Conservation (phyloP, 35 echinoderm and acorn worm genomes). For the Ophiothrix spiculata region DNA sequence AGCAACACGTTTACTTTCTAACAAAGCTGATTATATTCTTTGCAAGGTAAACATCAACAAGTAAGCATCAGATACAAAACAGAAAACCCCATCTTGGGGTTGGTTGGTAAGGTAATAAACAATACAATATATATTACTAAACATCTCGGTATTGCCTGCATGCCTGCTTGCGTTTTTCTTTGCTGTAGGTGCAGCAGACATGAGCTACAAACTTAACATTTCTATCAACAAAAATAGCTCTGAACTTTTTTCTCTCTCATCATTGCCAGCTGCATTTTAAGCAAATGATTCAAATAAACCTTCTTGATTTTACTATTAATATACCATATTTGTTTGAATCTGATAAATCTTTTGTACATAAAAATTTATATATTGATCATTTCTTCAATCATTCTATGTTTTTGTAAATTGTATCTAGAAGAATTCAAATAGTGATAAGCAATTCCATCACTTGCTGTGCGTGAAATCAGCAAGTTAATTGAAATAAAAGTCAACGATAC, state of each 20-base stretch:
- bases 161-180: background rate
- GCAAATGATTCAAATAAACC: background rate
- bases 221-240: conserved; percentile 9
- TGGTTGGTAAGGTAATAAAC: background rate
- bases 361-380: too few relatives aligned
- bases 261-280: background rate
- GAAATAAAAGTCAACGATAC: too few relatives aligned
- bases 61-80: background rate
- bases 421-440: too few relatives aligned
- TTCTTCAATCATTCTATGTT: too few relatives aligned
- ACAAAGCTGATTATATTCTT: conserved; percentile 13
- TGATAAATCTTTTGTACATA: too few relatives aligned
- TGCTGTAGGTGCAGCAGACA: conserved; percentile 5
- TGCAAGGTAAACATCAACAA: conserved; percentile 12
- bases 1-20: background rate
- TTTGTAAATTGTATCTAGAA: too few relatives aligned
- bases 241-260: background rate
- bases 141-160: background rate
- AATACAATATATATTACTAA: conserved; percentile 14
- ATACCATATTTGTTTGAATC: too few relatives aligned
- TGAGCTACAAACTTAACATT: background rate
- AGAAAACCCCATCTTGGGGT: background rate
- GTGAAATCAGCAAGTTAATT: too few relatives aligned
- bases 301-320: background rate
- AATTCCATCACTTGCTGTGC: too few relatives aligned